These are phyloP conservation scores for Setophaga petechia DNA, from an alignment of 2,113 vertebrate species.

Conservation along the genomic window DNA sequence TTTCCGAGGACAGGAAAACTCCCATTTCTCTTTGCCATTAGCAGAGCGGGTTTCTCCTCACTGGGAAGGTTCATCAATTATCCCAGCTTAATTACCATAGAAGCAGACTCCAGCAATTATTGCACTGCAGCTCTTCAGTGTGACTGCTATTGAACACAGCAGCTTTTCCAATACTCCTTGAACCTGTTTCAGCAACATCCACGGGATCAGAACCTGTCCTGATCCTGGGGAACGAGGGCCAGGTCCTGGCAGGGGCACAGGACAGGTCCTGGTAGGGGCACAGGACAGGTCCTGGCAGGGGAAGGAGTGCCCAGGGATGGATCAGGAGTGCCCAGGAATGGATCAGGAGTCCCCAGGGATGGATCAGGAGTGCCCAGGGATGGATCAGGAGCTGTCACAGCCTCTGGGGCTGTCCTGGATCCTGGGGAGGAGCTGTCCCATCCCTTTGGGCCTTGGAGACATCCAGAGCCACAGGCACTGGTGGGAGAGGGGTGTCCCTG, in stretches of 20 bases:
- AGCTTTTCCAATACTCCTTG: background rate
- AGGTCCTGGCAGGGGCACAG: too few relatives aligned
- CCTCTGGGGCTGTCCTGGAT: background rate
- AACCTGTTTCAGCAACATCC: background rate
- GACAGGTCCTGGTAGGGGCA: too few relatives aligned
- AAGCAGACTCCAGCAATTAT: conserved; percentile 25
- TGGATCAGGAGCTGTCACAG: background rate
- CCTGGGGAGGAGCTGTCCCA: background rate
- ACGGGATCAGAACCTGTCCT: background rate
- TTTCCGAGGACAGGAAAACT: background rate
- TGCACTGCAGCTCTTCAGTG: conserved; percentile 27
- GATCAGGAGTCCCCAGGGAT: too few relatives aligned
- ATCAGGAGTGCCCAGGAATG: too few relatives aligned
- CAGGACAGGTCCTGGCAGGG: too few relatives aligned
- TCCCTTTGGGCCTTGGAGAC: background rate
- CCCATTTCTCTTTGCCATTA: background rate
- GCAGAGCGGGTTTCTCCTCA: background rate
- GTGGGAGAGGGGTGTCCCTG: too few relatives aligned
- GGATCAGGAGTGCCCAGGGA: too few relatives aligned
- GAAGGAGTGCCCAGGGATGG: too few relatives aligned
- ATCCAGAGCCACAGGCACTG: background rate
- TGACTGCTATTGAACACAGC: conserved; percentile 20
- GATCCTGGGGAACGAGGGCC: background rate
- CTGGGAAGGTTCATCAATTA: conserved; percentile 48
- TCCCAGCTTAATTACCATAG: conserved; percentile 47